Conservation (phyloP, 1,140 invertebrate species). For the Brachionus calyciflorus region DNA sequence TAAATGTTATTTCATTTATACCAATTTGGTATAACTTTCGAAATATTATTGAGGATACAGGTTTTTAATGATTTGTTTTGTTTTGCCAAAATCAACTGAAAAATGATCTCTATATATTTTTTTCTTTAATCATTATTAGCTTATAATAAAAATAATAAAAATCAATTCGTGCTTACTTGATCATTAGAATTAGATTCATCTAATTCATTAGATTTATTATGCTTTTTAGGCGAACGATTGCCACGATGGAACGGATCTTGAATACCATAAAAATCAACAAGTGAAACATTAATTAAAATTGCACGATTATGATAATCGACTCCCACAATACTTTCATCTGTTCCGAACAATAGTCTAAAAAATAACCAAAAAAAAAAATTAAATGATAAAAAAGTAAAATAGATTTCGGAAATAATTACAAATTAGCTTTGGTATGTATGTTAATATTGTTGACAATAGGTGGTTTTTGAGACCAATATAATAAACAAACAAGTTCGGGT, state of each 20-base stretch:
- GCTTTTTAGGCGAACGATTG: conserved; percentile 65
- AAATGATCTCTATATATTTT: no score
- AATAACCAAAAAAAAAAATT: neutral
- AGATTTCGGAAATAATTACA: no score
- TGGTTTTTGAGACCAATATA: conserved; percentile 74
- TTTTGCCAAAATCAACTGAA: no score
- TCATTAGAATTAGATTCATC: conserved; percentile 63
- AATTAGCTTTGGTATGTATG: conserved; percentile 89
- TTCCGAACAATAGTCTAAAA: conserved; percentile 88
- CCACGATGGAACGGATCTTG: conserved; percentile 82
- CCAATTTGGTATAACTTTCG: no score
- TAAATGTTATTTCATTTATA: no score
- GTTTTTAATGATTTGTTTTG: no score
- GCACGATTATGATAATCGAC: conserved; percentile 88
- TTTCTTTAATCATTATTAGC: no score
- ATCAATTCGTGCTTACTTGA: no score
- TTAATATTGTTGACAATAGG: conserved; percentile 81
- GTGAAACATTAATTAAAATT: conserved; percentile 73
- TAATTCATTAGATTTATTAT: conserved; percentile 81
- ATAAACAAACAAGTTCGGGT: conserved; percentile 86
- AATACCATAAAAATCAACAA: conserved; percentile 76
- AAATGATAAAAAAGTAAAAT: neutral
- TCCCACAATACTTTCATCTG: conserved; percentile 86
- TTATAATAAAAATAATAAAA: no score
- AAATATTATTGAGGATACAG: no score